Conservation (phyloP, 2,797 vertebrate species). For the Pseudochirops corinnae region DNA sequence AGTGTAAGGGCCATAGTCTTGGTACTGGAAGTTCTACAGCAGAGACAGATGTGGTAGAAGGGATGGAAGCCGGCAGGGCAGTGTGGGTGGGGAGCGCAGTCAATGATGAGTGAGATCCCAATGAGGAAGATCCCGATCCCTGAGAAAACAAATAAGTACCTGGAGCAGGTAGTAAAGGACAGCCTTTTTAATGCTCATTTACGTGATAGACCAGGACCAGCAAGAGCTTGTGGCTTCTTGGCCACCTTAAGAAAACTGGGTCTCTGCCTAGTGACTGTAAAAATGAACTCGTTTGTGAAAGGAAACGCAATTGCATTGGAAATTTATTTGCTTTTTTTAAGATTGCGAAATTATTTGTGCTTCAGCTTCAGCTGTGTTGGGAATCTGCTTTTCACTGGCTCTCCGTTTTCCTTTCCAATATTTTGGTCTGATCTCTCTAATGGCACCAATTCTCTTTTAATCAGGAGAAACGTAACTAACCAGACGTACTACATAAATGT, state of each 20-base stretch:
- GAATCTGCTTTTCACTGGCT: constrained; percentile 60
- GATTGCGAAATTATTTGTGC: constrained; percentile 4
- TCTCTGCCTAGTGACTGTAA: too few relatives aligned
- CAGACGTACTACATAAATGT: not conserved
- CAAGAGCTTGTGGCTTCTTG: too few relatives aligned
- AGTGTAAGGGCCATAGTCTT: constrained; percentile 73
- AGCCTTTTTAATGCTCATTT: constrained; percentile 19
- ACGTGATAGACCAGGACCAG: constrained; percentile 27
- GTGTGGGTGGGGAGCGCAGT: constrained; percentile 71
- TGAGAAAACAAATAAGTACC: constrained; percentile 73
- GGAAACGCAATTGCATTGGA: too few relatives aligned
- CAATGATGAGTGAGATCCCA: not conserved
- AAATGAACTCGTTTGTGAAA: not conserved
- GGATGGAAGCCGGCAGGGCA: constrained; percentile 66
- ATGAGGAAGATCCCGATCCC: constrained; percentile 65
- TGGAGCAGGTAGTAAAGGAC: constrained; percentile 74
- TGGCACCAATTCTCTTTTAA: not conserved
- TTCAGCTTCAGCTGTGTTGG: constrained; percentile 48
- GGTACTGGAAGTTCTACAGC: constrained; percentile 68
- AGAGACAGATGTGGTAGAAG: constrained; percentile 62
- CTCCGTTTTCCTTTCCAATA: constrained; percentile 14
- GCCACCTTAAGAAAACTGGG: too few relatives aligned
- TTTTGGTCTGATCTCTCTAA: constrained; percentile 52
- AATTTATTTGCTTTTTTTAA: not conserved
- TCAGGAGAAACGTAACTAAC: not conserved